Base-by-base conservation (phyloP, 1,140 invertebrate genomes). In the Habropoda laboriosa region DNA sequence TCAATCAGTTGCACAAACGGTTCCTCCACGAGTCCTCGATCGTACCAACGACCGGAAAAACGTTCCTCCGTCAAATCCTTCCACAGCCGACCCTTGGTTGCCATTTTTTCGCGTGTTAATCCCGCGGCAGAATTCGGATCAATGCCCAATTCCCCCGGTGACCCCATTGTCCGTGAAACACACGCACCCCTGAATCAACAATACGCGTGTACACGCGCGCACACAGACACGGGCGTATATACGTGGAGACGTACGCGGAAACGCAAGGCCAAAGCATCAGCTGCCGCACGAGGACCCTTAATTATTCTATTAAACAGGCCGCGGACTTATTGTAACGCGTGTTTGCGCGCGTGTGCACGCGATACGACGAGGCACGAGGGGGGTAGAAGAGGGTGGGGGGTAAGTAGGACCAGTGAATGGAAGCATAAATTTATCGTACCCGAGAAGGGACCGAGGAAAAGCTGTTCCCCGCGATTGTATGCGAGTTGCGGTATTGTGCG, bases 251-350 rank as follows among this genome's bases (percentile, higher is more conserved):
- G 2, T n/a, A 38, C 58, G 51, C 57, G 45, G 27, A 82, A 40
- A 74, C 71, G 60, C n/a, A 49, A n/a, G 76, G 55, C 35, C 58
- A 80, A 80, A 80, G 91, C 91, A 91, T 92, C 91, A 92, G 91
- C 91, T 92, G 91, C 91, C 83, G 87, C 61, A 86, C 88, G 86
- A 92, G 89, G 89, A 88, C 89, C 91, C 91, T 92, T 93, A 92
- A 93, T 93, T 93, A 92, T 93, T 92, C 92, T 92, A 93, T 93
- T 92, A 92, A 93, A 91, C 88, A 88, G 90, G 81, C 85, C 89
- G 89, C 88, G 91, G 88, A 90, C 88, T 92, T 91, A 92, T 92
- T 92, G 91, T 92, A 86, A 87, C 87, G 86, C 86, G 85, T 76
- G 70, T 67, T 71, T 63, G 74, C 55, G 42, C 75, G 67, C 58